Evolutionary conservation across 2,888 invertebrate genomes (phyloP), one percentile per base, ranked within the genome.

Genomic region (Cyaniris semiargus): DNA sequence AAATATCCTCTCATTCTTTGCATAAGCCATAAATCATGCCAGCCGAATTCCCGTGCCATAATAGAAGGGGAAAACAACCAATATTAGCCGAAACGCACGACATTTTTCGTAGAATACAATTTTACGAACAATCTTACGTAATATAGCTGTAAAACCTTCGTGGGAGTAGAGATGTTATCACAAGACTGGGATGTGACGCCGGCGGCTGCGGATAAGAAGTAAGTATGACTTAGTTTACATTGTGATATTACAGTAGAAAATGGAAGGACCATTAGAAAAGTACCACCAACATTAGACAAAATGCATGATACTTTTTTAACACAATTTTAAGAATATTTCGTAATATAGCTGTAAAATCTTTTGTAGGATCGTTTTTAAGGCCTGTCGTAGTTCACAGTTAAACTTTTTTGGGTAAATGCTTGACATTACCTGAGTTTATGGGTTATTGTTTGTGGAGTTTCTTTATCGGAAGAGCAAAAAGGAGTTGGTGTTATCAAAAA

Each of bases 1-100:
- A 91, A 91, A 92, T 90, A 92, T 91, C 87, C 89, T 89, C 90
- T 90, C 88, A 88, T 91, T 92, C 90, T 92, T 90, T 91, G 90
- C 92, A 92, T 93, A 91, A 89, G 88, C 86, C 85, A 91, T 93
- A 92, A 92, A 93, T 93, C 92, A 92, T 87, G 84, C 88, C 87
- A 88, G 87, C 86, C 87, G 89, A 89, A 89, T 89, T 90, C 91
- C 84, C 79, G 86, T 82, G 89, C 88, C 86, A 88, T 89, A 90
- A 89, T 87, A 86, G 88, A 87, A 82, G 86, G 87, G 86, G 85
- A 90, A 91, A 89, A 92, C 90, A 90, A 90, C 90, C 90, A 91
- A 92, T 90, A 89, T 89, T 90, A 89, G 89, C 86, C 85, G 88
- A 86, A 88, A 88, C 78, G 66, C 74, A 66, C 86, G 84, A 86